These are phyloP conservation scores for Carterocephalus palaemon DNA, from an alignment of 2,888 invertebrate genomes.

Conservation along the genomic window DNA sequence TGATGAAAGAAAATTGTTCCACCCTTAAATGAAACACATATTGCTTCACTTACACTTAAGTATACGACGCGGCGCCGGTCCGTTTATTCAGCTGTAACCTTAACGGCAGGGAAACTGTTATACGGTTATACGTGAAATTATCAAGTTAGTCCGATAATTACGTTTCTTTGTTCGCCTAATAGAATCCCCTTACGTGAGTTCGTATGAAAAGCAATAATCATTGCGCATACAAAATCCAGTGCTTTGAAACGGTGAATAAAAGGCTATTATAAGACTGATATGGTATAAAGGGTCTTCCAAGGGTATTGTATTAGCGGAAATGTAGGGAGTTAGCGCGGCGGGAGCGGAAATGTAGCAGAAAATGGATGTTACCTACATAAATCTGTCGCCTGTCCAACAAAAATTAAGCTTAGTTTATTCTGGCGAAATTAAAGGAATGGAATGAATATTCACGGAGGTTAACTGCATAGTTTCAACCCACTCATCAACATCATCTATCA, in stretches of 20 bases:
- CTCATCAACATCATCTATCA: no score
- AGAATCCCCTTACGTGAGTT: conserved; percentile 24
- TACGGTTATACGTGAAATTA: conserved; percentile 19
- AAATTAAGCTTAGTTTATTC: background rate
- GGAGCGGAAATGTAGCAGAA: conserved; percentile 1
- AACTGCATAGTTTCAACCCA: background rate
- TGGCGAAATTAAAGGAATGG: background rate
- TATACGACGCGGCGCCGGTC: background rate
- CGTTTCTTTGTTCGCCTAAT: conserved; percentile 33
- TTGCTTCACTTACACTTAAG: conserved; percentile 2
- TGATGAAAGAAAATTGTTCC: conserved; percentile 2
- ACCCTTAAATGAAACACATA: background rate
- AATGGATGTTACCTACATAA: conserved; percentile 7
- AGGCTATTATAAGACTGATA: conserved; percentile 11
- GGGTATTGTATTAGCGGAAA: conserved; percentile 5
- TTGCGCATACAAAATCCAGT: conserved; percentile 16
- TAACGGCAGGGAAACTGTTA: conserved; percentile 3
- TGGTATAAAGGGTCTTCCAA: conserved; percentile 3
- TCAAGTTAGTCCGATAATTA: conserved; percentile 28
- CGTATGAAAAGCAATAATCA: conserved; percentile 27
- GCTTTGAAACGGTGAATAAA: conserved; percentile 8
- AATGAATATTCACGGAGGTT: background rate
- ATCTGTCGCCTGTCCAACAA: conserved; percentile 2
- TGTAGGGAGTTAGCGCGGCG: conserved; percentile 2
- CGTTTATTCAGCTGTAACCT: conserved; percentile 1